A percentile compares a stretch with the other conserved stretches of the same genome.
Conservation (phyloP, 2,797 vertebrate species). For the Micropoecilia bifurca region DNA sequence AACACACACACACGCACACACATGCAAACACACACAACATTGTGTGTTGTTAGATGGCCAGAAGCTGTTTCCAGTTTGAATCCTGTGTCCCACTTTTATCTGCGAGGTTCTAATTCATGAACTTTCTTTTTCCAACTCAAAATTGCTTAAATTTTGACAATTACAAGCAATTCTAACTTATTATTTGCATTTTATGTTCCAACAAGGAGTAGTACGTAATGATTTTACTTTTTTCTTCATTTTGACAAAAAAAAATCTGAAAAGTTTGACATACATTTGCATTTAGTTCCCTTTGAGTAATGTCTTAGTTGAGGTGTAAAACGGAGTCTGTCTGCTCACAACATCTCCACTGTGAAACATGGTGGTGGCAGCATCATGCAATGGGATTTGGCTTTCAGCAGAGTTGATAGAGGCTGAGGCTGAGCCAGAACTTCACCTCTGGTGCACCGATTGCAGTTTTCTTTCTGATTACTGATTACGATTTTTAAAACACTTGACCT, state of each 20-base stretch:
- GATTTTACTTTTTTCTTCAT: background rate
- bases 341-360: background rate
- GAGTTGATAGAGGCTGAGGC: background rate
- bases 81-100: slow-evolving; percentile 47
- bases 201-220: background rate
- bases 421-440: background rate
- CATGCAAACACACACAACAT: slow-evolving; percentile 49
- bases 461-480: no score
- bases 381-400: background rate
- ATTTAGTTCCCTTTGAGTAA: background rate
- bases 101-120: slow-evolving; percentile 47
- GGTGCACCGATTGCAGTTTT: no score
- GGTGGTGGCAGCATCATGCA: background rate
- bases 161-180: background rate
- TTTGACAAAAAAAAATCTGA: background rate
- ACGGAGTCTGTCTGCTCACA: background rate
- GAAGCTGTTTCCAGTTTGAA: slow-evolving; percentile 53
- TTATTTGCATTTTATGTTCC: background rate
- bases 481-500: no score
- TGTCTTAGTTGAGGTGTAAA: background rate
- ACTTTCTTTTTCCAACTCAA: slow-evolving; percentile 24
- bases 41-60: slow-evolving; percentile 51
- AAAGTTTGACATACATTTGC: background rate
- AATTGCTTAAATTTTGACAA: background rate
- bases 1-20: slow-evolving; percentile 24